Base-by-base conservation (phyloP, 2,113 vertebrate species). In the Calonectris borealis region DNA sequence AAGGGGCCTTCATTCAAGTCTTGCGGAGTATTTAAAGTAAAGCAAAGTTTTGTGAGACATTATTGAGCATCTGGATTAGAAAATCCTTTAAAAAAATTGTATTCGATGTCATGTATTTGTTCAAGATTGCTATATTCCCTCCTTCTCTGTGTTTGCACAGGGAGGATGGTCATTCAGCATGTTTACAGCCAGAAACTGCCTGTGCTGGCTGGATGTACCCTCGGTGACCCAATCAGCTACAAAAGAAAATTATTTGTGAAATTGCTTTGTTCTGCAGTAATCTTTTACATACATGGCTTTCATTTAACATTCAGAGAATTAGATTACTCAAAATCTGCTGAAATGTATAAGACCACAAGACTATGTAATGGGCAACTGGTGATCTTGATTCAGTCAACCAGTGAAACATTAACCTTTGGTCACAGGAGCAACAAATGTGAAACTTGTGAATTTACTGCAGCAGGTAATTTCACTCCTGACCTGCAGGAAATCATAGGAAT, bases 401-500 rank as follows among this genome's bases (percentile, higher is more conserved):
- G 80, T 72, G 85, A 84, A 92, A 91, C 83, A 72, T 96, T 96
- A 94, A 96, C 96, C 87, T 97, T 95, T 88, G 89, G 79, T 82
- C 92, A 72, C 71, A 73, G 86, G 61, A 94, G 68, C 91, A 81
- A 93, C 68, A 76, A 89, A 86, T 81, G 87, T 38, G 82, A 73
- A 87, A 81, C 84, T 77, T 94, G 61, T 85, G 87, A 94, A 79
- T 91, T 80, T 91, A 55, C 66, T 83, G 90, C 69, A 79, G 68
- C n/a, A 69, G 82, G 72, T 84, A 68, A 64, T 90, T 95, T 92
- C 64, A 48, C 24, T 62, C 79, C 80, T 3, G 64, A 86, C 79
- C 62, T 71, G 29, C 61, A 79, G 86, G 40, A 89, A 94, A 34
- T 80, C 27, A 12, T 8, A 55, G 40, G 57, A 73, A 48, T 24